A percentile compares a stretch with the other conserved stretches of the same genome.
These are phyloP conservation scores for Campylomormyrus tamandua DNA, from an alignment of 2,113 vertebrate genomes.

Conservation along the genomic window DNA sequence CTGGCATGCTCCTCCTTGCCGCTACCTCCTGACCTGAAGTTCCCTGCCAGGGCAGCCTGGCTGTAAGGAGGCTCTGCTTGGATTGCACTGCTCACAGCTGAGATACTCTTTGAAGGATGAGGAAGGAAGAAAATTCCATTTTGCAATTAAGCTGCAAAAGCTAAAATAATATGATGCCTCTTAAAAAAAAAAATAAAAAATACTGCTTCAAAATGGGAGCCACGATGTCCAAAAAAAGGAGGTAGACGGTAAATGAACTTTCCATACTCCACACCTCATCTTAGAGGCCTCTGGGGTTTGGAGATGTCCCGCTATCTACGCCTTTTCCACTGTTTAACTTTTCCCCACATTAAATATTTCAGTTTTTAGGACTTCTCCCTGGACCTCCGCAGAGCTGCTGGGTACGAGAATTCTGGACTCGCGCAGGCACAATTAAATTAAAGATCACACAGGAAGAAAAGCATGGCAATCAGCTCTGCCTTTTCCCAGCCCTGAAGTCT, in stretches of 20 bases:
- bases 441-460: neutral
- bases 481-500: neutral
- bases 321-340: constrained; percentile 5
- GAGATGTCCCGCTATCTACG: neutral
- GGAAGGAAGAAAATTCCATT: neutral
- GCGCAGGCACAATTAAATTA: neutral
- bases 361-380: neutral
- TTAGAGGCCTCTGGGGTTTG: neutral
- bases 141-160: neutral
- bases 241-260: neutral
- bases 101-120: neutral
- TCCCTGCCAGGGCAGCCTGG: constrained; percentile 1
- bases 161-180: neutral
- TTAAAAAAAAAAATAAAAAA: neutral
- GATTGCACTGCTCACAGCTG: neutral
- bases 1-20: neutral
- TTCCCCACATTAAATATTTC: constrained; percentile 14
- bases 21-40: constrained; percentile 7
- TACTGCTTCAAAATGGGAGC: neutral
- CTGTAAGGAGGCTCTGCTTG: neutral
- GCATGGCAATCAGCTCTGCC: neutral
- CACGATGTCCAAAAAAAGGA: neutral
- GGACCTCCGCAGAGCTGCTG: neutral
- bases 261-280: neutral
- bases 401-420: neutral